Percentiles rank a stretch among this genome's conserved stretches.
phyloP scores from a whole-genome alignment of 2,888 invertebrate genomes.

The Cinara cedri region DNA sequence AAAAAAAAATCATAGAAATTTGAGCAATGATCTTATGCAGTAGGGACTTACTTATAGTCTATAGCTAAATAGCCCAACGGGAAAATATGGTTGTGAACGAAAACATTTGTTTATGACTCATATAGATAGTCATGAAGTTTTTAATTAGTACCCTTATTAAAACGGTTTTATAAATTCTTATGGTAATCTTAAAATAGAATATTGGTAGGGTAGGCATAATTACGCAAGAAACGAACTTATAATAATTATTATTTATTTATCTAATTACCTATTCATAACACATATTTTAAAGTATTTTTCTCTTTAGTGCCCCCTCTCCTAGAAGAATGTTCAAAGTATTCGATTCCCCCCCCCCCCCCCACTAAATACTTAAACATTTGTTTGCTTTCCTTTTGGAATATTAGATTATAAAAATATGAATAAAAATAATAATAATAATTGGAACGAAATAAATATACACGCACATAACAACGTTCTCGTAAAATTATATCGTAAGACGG shows the following conservation, averaged over 20 bases:
- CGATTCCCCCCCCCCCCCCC: too few relatives aligned
- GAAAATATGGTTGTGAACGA: too few relatives aligned
- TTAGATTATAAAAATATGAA: too few relatives aligned
- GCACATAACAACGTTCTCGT: neutral
- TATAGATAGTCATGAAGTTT: neutral
- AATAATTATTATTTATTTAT: too few relatives aligned
- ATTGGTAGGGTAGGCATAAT: neutral
- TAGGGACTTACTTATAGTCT: too few relatives aligned
- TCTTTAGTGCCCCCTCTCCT: neutral
- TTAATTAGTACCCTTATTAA: neutral
- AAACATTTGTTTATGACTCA: too few relatives aligned
- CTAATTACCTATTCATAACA: neutral
- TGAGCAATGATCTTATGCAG: too few relatives aligned
- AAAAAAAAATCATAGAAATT: too few relatives aligned
- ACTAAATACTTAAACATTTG: too few relatives aligned
- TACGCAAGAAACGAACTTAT: neutral
- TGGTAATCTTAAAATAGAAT: neutral
- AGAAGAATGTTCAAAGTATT: neutral
- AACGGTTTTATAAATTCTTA: neutral
- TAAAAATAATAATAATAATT: neutral
- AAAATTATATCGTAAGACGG: conserved; percentile 24
- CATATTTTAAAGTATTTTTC: neutral
- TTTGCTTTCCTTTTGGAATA: too few relatives aligned
- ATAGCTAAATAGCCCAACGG: too few relatives aligned
- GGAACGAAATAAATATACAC: neutral